Evolutionary conservation across 2,888 invertebrate species (phyloP), one percentile per base, ranked within the genome.

Genomic region (Notocelia uddmanniana): DNA sequence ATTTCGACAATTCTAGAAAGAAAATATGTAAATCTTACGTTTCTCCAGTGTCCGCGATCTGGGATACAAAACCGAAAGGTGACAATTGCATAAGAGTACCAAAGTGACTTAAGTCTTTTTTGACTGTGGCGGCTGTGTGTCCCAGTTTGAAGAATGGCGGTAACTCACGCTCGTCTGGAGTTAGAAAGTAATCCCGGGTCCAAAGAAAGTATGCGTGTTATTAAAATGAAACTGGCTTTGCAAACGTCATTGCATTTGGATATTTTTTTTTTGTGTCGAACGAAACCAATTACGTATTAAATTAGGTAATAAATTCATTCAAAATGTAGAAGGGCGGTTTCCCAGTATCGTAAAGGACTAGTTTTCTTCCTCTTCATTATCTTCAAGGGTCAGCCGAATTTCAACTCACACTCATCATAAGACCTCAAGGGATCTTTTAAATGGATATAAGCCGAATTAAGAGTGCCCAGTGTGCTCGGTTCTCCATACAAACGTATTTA

Each of bases 11-110:
- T 64, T 21, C 41, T 21, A 37, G 41, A 21, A 52, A 23, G 10
- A 37, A 58, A 52, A 41, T 37, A 64, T 60, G 48, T 63, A 69
- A 70, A 70, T 62, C 50, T 26, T n/a, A 64, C 57, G 62, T 50
- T 48, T 48, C 50, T 34, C 50, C 21, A 52, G 50, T 19, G 34
- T 34, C 55, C 19, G 26, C 26, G 48, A 63, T 50, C 63, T 63
- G 59, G 3, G n/a, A 2, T 2, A 31, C 5, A 0, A 31, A n/a
- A 18, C 5, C 18, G 18, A 18, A 62, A 48, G 11, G 45, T 8
- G 23, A 3, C 23, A 62, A 45, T 10, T 48, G 10, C 23, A 48
- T 48, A 18, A 5, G 6, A 2, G 23, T 60, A 21, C 3, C 23
- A n/a, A n/a, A 18, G 26, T 23, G 59, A 41, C 21, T 23, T 59